These are phyloP conservation scores for Echinarachnius parma DNA, from an alignment of 53 echinoderm and acorn worm genomes.

Conservation along the genomic window DNA sequence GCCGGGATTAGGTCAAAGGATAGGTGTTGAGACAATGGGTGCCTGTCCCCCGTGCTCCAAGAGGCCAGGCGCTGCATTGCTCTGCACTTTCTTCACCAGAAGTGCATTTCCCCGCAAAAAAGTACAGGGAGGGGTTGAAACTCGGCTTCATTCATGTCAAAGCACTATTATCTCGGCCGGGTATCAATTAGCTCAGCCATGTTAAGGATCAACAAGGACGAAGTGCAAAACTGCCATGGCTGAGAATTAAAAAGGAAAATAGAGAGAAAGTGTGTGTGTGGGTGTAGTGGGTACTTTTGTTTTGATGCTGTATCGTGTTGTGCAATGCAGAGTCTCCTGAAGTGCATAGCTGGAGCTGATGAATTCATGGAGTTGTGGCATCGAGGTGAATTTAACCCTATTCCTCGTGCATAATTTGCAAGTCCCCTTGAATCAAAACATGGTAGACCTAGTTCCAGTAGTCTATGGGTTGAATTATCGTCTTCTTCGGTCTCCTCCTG, in stretches of 20 bases:
- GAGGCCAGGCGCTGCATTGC: too few species aligned
- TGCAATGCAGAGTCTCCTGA: too few species aligned
- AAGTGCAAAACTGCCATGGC: conserved; percentile 46
- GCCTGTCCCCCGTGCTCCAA: conserved; percentile 39
- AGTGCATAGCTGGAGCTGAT: too few species aligned
- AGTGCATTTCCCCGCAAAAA: conserved; percentile 47
- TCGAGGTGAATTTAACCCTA: too few species aligned
- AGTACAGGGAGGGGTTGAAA: conserved; percentile 57
- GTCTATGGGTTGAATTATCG: too few species aligned
- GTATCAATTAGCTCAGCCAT: conserved; percentile 32
- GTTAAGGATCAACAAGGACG: conserved; percentile 26
- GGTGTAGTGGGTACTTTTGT: too few species aligned
- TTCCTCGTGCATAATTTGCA: too few species aligned
- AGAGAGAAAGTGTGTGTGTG: neutral
- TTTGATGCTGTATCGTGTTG: too few species aligned
- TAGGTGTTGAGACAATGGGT: conserved; percentile 47
- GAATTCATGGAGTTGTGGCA: too few species aligned
- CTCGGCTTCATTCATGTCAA: conserved; percentile 47
- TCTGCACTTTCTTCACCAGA: conserved; percentile 20
- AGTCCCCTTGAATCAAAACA: too few species aligned
- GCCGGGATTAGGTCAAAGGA: conserved; percentile 31
- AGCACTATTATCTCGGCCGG: conserved; percentile 52
- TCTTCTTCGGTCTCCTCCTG: neutral
- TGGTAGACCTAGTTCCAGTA: too few species aligned
- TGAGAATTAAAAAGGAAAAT: conserved; percentile 12